Base-by-base conservation (phyloP, 1,140 invertebrate genomes). In the Pseudachorutes palmiensis region DNA sequence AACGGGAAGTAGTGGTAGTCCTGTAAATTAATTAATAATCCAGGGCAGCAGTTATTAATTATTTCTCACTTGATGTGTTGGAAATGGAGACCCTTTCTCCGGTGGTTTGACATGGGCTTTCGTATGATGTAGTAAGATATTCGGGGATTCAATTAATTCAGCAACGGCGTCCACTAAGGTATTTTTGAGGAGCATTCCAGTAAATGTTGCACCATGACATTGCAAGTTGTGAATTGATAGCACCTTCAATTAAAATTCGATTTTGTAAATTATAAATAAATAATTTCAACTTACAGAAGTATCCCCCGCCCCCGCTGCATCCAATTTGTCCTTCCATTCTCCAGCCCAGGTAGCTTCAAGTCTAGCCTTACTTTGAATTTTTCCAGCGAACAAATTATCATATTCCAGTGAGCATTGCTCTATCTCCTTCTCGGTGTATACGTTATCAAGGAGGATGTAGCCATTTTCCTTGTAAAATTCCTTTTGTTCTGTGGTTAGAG, bases 1-100 rank as follows among this genome's bases (percentile, higher is more conserved):
- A 81, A 83, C 0, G 84, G 84, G 72, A 86, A 86, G 69, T 86
- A 85, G 36, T 81, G 83, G 72, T 86, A 86, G 66, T 85, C 85
- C 82, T 83, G 73, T n/a, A 61, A 49, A 60, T 51, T 58, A 36
- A 49, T 49, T 59, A 68, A 28, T 29, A 63, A 67, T 16, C 19
- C 16, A 63, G 14, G 12, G 2, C n/a, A 5, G 28, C 3, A n/a
- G 3, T 63, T 12, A 3, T 12, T 48, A 9, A 9, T 19, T n/a
- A n/a, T n/a, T 28, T 31, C 64, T 49, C 22, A 76, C 76, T 72
- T 83, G 81, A 68, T 85, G 84, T 82, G 85, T 85, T 1, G 84
- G 79, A 72, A 84, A 86, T 0, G 83, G 81, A 2, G 83, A 83
- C 9, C 84, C 84, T n/a, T 81, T 83, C 60, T 81, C 81, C 1